phyloP scores from a whole-genome alignment of 2,888 invertebrate genomes.

The Lamproptera curius region DNA sequence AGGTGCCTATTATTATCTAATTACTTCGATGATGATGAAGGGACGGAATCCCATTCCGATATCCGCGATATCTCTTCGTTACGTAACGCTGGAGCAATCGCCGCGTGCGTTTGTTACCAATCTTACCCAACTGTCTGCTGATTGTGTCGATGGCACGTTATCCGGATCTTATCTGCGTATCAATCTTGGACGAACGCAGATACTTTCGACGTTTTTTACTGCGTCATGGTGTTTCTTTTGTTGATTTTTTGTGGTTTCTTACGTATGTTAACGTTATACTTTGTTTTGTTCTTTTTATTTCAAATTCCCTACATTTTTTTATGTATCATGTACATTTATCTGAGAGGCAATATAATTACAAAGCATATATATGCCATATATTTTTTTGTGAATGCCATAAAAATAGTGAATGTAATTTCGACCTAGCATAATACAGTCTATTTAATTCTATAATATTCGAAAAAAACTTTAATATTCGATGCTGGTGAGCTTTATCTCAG shows the following conservation, averaged over 20 bases:
- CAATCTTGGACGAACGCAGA: slow-evolving; percentile 41
- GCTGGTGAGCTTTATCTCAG: too few relatives aligned
- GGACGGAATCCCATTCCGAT: too few relatives aligned
- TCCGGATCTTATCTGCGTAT: slow-evolving; percentile 51
- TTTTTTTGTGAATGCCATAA: too few relatives aligned
- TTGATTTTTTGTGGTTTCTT: too few relatives aligned
- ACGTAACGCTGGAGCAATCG: slow-evolving; percentile 23
- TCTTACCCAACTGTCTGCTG: slow-evolving; percentile 38
- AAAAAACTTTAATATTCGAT: too few relatives aligned
- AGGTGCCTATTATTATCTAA: too few relatives aligned
- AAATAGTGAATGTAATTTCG: too few relatives aligned
- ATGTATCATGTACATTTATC: not conserved
- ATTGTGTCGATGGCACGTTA: slow-evolving; percentile 48
- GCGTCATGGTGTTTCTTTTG: slow-evolving; percentile 37
- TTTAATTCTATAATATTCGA: too few relatives aligned
- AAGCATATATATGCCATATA: not conserved
- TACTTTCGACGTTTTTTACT: slow-evolving; percentile 41
- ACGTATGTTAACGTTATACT: slow-evolving; percentile 32
- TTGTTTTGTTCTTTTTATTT: slow-evolving; percentile 24
- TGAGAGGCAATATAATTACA: not conserved
- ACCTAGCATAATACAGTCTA: too few relatives aligned
- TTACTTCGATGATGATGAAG: too few relatives aligned
- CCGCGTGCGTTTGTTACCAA: slow-evolving; percentile 13
- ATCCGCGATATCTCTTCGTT: too few relatives aligned
- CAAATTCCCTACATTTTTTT: slow-evolving; percentile 1